Base-by-base conservation (phyloP, 2,888 invertebrate species). In the Pandemis corylana region DNA sequence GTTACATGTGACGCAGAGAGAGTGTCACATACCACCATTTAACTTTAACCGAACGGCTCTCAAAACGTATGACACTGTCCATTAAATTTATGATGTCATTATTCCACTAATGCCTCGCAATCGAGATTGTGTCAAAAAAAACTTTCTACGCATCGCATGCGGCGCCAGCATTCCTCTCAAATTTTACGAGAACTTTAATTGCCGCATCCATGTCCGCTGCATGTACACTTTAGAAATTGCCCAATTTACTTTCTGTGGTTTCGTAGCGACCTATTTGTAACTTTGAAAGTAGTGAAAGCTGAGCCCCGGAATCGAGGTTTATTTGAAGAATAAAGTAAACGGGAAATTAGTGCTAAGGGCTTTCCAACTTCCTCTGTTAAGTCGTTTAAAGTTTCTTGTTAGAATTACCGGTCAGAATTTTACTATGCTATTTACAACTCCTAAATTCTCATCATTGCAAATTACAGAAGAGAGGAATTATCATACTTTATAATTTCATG, bases 241-340 rank as follows among this genome's bases (percentile, higher is more conserved):
- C 74, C 69, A 74, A 74, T 69, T 70, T 69, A 46, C 64, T 59
- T 20, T 66, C 74, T 75, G 71, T 53, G 62, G 67, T 71, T 64
- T 62, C 0, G 66, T 67, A 5, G 53, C 63, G 64, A 64, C 75
- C 66, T 49, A 75, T 75, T 75, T 36, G 28, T 36, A 36, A 36
- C 28, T 36, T 36, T 51, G 51, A n/a, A 12, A 12, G 46, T n/a
- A 51, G 51, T 51, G 51, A 51, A 51, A 51, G 51, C 46, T 4
- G 46, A 10, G 12, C n/a, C n/a, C 51, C n/a, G 6, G 51, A 51
- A 51, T 51, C n/a, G 51, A 51, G n/a, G 51, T 51, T 51, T n/a
- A 51, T 51, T 51, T n/a, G n/a, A 5, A 51, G 51, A 51, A 51
- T n/a, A n/a, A 51, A 61, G n/a, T 51, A 61, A 74, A 59, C 59